A percentile compares a stretch with the other conserved stretches of the same genome.
phyloP scores from a whole-genome alignment of 2,113 vertebrate genomes.

The Neodon shergylaensis region DNA sequence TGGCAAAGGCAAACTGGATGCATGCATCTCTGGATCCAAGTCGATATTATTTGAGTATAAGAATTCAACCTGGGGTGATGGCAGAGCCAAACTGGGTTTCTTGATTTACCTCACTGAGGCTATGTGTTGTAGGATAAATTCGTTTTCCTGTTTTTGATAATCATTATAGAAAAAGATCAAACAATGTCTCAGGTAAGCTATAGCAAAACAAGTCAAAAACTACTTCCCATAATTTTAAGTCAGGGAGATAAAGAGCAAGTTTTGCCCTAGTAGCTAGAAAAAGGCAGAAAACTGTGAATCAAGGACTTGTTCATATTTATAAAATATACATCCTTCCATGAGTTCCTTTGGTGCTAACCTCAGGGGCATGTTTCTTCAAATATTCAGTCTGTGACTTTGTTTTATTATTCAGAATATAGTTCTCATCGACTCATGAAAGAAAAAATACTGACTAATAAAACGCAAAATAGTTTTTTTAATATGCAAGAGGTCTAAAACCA shows the following conservation, averaged over 20 bases:
- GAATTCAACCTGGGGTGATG: neutral
- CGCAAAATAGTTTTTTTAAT: neutral
- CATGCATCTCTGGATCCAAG: neutral
- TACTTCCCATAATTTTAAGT: neutral
- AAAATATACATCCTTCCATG: neutral
- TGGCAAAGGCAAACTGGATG: neutral
- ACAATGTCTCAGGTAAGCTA: neutral
- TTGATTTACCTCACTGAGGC: neutral
- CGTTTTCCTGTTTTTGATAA: neutral
- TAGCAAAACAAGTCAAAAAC: neutral
- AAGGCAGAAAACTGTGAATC: neutral
- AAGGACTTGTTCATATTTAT: neutral
- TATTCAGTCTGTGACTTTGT: neutral
- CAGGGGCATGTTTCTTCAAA: neutral
- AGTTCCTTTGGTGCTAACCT: neutral
- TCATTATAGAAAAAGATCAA: neutral
- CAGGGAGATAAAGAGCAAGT: neutral
- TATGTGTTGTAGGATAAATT: neutral
- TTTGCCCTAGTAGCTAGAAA: neutral
- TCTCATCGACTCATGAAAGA: conserved; percentile 27
- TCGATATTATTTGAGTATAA: neutral
- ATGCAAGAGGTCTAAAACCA: neutral
- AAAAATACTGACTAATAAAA: neutral
- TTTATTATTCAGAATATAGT: neutral
- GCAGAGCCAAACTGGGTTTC: neutral